Base-by-base conservation (phyloP, 2,113 vertebrate species). In the Gallinago undulata region DNA sequence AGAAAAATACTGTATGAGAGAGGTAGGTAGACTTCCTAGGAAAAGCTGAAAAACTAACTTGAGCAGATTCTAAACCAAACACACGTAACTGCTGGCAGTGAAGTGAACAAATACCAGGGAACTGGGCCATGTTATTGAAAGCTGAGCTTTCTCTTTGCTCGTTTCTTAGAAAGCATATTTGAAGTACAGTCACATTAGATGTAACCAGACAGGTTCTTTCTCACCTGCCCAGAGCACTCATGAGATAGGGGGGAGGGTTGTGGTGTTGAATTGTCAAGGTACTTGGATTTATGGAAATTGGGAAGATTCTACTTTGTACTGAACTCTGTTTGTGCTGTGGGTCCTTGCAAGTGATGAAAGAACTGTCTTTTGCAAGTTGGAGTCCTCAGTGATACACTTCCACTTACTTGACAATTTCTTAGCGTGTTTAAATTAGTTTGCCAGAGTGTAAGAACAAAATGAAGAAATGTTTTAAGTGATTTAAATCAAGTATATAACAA, bases 1-100 rank as follows among this genome's bases (percentile, higher is more conserved):
- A 92, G 85, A 95, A 90, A 95, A 94, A 94, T 70, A 73, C 45
- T 55, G 45, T n/a, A 63, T 35, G 70, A 77, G 75, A 82, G 70
- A 25, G n/a, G 59, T 81, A 91, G 83, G 83, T 77, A 77, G 89
- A 11, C 48, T 87, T 83, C 41, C 43, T 68, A 75, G 51, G 51
- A 91, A 19, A 91, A 90, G 39, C 4, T 81, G 43, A 86, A 81
- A 74, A 93, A 90, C 69, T 67, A 68, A 62, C 43, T 78, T n/a
- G 51, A 78, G 79, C 60, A 78, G 51, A 35, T 89, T 67, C 35
- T 96, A 78, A 96, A 92, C 4, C 43, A 96, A 93, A 84, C 50
- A 59, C 21, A 24, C 11, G 17, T n/a, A 66, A 51, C 60, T 76
- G 45, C 41, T 47, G 88, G 84, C 48, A 91, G 68, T 8, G 41